Conservation (phyloP, 2,113 vertebrate genomes). For the Pangasianodon hypophthalmus region DNA sequence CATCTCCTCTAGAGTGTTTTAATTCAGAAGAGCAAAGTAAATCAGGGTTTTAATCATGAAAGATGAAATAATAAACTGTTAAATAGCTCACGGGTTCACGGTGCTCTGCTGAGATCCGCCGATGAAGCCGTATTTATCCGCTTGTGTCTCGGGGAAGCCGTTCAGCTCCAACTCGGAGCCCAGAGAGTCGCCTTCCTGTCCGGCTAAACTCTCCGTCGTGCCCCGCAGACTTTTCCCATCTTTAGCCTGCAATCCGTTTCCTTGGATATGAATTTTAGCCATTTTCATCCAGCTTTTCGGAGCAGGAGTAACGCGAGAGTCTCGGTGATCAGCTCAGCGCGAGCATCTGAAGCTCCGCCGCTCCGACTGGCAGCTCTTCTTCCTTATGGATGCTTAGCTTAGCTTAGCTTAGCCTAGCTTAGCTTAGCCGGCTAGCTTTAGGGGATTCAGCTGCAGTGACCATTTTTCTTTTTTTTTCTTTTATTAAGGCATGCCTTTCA, state of each 20-base stretch:
- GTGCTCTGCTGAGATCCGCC: constrained; percentile 81
- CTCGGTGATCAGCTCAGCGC: neutral
- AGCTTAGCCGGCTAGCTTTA: neutral
- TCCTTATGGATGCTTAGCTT: constrained; percentile 1
- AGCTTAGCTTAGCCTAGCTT: constrained; percentile 5
- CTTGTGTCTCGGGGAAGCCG: constrained; percentile 75
- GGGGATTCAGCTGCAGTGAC: too few species aligned
- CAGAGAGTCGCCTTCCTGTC: constrained; percentile 66
- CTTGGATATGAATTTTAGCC: constrained; percentile 62
- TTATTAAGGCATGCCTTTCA: neutral
- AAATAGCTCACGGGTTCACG: constrained; percentile 70
- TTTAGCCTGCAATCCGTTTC: constrained; percentile 72
- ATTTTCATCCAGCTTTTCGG: constrained; percentile 46
- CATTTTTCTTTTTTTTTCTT: neutral
- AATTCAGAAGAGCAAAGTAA: too few species aligned
- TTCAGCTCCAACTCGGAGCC: constrained; percentile 77
- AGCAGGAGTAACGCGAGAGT: neutral
- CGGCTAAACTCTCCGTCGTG: constrained; percentile 73
- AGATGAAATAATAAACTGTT: neutral
- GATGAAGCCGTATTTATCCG: constrained; percentile 91
- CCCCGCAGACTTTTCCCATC: constrained; percentile 64
- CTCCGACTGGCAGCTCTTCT: neutral
- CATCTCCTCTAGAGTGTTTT: neutral
- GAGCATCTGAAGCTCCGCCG: neutral
- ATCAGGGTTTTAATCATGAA: neutral